A percentile compares a stretch with the other conserved stretches of the same genome.
Evolutionary conservation across 2,888 invertebrate genomes (phyloP).

Genomic region (Pseudeuparius sepicola): DNA sequence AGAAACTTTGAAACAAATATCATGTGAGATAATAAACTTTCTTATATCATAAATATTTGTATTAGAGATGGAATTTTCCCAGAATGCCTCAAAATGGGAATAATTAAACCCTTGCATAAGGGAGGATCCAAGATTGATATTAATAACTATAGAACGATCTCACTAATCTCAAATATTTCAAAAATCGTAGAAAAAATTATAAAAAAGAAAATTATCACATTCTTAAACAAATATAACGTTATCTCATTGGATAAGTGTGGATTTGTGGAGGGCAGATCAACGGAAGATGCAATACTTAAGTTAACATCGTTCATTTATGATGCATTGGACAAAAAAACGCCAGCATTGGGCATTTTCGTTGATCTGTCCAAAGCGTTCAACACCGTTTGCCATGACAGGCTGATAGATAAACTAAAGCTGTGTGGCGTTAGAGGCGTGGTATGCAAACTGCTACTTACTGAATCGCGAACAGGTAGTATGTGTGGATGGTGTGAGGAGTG

Average conservation of each 20-base stretch:
- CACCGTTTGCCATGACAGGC: slow-evolving; percentile 4
- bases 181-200: slow-evolving; percentile 4
- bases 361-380: slow-evolving; percentile 4
- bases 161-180: too few relatives aligned
- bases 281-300: neutral
- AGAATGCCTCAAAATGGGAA: too few relatives aligned
- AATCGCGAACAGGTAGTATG: neutral
- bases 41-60: too few relatives aligned
- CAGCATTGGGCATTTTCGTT: neutral
- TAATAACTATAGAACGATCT: too few relatives aligned
- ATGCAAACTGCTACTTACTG: neutral
- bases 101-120: too few relatives aligned
- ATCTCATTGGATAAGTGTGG: slow-evolving; percentile 1
- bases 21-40: too few relatives aligned
- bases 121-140: too few relatives aligned
- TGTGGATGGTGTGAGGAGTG: too few relatives aligned
- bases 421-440: slow-evolving; percentile 1
- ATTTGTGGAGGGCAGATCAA: slow-evolving; percentile 3
- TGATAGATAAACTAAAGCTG: slow-evolving; percentile 3
- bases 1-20: too few relatives aligned
- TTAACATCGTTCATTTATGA: slow-evolving; percentile 4
- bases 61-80: too few relatives aligned
- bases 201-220: neutral
- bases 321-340: neutral
- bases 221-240: neutral